Percentiles rank a stretch among this genome's conserved stretches.
These are phyloP conservation scores for Myxocyprinus asiaticus DNA, from an alignment of 2,113 vertebrate species.

Conservation along the genomic window DNA sequence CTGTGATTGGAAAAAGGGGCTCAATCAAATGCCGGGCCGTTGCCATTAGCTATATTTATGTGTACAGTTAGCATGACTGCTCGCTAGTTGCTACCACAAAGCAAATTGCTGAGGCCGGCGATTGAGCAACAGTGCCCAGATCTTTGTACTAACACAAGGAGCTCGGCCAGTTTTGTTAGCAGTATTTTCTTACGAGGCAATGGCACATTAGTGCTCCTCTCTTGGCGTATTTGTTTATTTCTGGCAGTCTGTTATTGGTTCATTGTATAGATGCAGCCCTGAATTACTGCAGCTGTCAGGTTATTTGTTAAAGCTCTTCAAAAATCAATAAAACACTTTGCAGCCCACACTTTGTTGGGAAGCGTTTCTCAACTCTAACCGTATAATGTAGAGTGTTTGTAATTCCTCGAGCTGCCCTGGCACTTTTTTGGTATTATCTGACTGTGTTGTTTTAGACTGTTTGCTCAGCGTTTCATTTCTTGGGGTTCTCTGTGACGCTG, in stretches of 20 bases:
- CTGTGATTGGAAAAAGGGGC: slow-evolving; percentile 40
- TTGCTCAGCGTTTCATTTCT: not conserved
- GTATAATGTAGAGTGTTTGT: slow-evolving; percentile 6
- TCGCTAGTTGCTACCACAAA: slow-evolving; percentile 31
- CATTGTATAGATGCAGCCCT: slow-evolving; percentile 2
- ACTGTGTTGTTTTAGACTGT: not conserved
- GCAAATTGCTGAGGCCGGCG: slow-evolving; percentile 11
- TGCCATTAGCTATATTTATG: slow-evolving; percentile 68
- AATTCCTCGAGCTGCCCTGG: slow-evolving; percentile 8
- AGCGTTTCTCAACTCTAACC: not conserved
- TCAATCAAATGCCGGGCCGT: slow-evolving; percentile 1
- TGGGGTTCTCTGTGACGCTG: not conserved
- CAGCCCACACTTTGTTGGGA: not conserved
- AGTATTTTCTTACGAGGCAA: slow-evolving; percentile 13
- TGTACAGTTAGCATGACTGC: slow-evolving; percentile 56
- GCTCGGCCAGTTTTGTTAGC: slow-evolving; percentile 14
- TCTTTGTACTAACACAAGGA: not conserved
- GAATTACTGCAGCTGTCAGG: slow-evolving; percentile 6
- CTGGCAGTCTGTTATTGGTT: slow-evolving; percentile 13
- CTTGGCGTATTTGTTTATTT: slow-evolving; percentile 10
- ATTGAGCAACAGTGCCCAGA: slow-evolving; percentile 1
- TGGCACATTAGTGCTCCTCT: not conserved
- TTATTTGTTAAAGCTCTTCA: slow-evolving; percentile 32
- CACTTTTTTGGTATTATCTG: not conserved
- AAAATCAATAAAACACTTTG: slow-evolving; percentile 31